Conservation (phyloP, 2,888 invertebrate species). For the Thereva nobilitata region DNA sequence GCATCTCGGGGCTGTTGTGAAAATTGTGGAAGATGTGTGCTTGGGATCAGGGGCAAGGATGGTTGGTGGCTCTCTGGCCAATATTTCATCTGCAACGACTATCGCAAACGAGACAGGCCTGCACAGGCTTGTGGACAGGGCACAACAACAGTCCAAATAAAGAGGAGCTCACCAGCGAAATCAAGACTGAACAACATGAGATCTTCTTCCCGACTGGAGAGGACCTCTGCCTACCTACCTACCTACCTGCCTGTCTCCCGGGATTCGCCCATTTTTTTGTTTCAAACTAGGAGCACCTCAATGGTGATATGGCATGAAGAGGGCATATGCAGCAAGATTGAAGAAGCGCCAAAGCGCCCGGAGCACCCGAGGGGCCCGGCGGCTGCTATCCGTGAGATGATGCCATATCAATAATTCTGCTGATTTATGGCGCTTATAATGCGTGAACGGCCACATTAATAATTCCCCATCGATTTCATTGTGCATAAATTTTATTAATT, state of each 20-base stretch:
- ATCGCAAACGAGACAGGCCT: background rate
- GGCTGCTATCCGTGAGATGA: conserved; percentile 38
- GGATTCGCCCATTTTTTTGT: conserved; percentile 19
- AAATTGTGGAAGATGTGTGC: background rate
- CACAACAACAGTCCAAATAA: conserved; percentile 19
- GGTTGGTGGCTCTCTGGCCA: background rate
- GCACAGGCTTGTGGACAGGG: background rate
- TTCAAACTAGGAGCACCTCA: conserved; percentile 21
- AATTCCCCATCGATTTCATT: conserved; percentile 59
- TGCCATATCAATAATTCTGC: conserved; percentile 48
- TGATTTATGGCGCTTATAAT: conserved; percentile 59
- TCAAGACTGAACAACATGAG: conserved; percentile 22
- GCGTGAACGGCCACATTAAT: conserved; percentile 60
- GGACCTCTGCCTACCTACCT: background rate
- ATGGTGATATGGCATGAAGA: conserved; percentile 6
- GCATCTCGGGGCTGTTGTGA: background rate
- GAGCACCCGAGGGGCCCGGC: conserved; percentile 21
- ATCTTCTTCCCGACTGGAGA: conserved; percentile 16
- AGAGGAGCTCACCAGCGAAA: conserved; percentile 2
- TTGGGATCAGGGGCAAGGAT: conserved; percentile 1
- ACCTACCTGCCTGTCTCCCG: conserved; percentile 9
- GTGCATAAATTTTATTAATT: conserved; percentile 60
- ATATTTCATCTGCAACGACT: conserved; percentile 12
- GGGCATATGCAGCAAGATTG: conserved; percentile 1
- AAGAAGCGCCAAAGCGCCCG: conserved; percentile 38